Evolutionary conservation across 2,888 invertebrate species (phyloP).

Genomic region (Euzophera pinguis): DNA sequence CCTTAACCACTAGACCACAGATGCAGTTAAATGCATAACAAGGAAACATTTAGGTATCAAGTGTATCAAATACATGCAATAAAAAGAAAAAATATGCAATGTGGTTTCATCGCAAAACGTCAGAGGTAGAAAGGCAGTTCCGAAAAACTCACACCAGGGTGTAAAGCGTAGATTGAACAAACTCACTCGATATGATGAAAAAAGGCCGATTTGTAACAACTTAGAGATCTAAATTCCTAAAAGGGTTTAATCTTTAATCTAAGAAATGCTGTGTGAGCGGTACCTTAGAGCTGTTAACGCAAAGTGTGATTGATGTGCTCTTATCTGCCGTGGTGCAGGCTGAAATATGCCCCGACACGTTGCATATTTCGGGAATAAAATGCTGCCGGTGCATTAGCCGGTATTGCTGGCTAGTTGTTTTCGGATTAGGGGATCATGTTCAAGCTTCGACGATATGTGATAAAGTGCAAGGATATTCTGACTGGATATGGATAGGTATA

Average conservation of each 20-base stretch:
- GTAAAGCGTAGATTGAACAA: too few species aligned
- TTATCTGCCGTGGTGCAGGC: constrained; percentile 60
- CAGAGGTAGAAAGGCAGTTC: too few species aligned
- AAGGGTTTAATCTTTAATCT: background rate
- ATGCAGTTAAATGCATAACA: too few species aligned
- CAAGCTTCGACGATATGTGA: background rate
- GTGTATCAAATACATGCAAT: too few species aligned
- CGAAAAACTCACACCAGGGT: too few species aligned
- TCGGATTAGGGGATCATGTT: background rate
- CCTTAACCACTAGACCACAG: too few species aligned
- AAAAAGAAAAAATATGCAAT: too few species aligned
- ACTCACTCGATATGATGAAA: too few species aligned
- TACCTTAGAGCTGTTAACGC: constrained; percentile 49
- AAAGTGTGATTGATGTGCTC: constrained; percentile 69
- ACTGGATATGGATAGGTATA: background rate
- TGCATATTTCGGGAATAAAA: constrained; percentile 47
- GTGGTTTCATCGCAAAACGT: too few species aligned
- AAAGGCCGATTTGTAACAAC: too few species aligned
- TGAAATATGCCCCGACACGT: constrained; percentile 50
- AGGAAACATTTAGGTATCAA: too few species aligned
- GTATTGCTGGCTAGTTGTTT: constrained; percentile 11
- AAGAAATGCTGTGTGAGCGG: constrained; percentile 8
- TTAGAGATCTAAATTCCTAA: too few species aligned
- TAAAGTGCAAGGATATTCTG: background rate
- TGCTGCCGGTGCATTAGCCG: constrained; percentile 27